Evolutionary conservation across 1,140 invertebrate genomes (phyloP).

Genomic region (Ceratosolen fusciceps): DNA sequence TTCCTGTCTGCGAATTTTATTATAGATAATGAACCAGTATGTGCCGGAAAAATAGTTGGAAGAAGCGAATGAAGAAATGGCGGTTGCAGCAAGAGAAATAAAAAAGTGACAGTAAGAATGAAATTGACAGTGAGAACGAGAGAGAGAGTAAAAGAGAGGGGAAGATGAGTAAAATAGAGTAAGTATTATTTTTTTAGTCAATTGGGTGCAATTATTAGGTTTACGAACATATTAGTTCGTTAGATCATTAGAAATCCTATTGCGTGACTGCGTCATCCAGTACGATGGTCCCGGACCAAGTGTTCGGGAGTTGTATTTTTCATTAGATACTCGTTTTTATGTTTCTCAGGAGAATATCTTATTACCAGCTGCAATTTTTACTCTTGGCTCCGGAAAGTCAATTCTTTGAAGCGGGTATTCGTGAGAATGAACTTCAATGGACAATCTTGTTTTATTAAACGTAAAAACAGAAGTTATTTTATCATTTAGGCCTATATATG

Average conservation of each 20-base stretch:
- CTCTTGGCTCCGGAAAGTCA: conserved; percentile 28
- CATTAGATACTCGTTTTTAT: conserved; percentile 1
- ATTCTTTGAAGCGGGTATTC: conserved; percentile 19
- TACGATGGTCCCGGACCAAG: background rate
- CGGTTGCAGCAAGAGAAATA: too few species aligned
- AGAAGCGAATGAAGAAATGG: background rate
- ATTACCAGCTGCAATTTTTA: conserved; percentile 45
- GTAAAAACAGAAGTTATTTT: conserved; percentile 9
- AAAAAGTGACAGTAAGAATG: too few species aligned
- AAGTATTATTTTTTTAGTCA: conserved; percentile 26
- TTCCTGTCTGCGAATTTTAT: conserved; percentile 57
- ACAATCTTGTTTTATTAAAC: conserved; percentile 51
- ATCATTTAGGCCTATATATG: background rate
- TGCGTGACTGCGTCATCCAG: conserved; percentile 34
- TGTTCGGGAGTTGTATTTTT: conserved; percentile 30
- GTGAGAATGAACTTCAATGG: conserved; percentile 34
- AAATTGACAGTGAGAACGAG: background rate
- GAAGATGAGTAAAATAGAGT: background rate
- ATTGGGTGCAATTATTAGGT: conserved; percentile 49
- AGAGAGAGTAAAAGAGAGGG: background rate
- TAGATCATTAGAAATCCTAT: conserved; percentile 44
- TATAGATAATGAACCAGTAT: conserved; percentile 49
- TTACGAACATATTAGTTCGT: conserved; percentile 47
- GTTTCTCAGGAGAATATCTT: conserved; percentile 38
- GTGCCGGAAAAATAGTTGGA: background rate